A percentile compares a stretch with the other conserved stretches of the same genome.
These are phyloP conservation scores for Leptopilina drosophilae DNA, from an alignment of 2,888 invertebrate species.

Conservation along the genomic window DNA sequence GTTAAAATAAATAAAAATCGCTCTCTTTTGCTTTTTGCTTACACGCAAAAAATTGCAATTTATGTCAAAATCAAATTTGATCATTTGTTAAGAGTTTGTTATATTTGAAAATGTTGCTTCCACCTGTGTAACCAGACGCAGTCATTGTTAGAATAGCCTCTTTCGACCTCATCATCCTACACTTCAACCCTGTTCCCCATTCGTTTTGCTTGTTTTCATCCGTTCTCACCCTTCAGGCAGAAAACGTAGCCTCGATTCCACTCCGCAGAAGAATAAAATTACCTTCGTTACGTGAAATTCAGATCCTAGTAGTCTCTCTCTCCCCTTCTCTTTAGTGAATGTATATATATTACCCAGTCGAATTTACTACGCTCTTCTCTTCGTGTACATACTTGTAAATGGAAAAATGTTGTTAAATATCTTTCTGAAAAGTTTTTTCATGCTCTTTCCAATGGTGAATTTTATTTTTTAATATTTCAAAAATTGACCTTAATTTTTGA, in stretches of 20 bases:
- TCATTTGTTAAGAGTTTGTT: constrained; percentile 66
- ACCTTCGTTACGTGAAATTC: constrained; percentile 76
- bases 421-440: too few relatives aligned
- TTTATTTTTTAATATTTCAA: too few relatives aligned
- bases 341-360: constrained; percentile 52
- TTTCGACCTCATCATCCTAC: constrained; percentile 54
- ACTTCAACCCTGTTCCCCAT: constrained; percentile 52
- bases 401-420: too few relatives aligned
- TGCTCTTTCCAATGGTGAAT: too few relatives aligned
- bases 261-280: constrained; percentile 75
- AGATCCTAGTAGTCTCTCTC: constrained; percentile 61
- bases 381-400: too few relatives aligned
- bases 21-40: too few relatives aligned
- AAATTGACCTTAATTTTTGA: too few relatives aligned
- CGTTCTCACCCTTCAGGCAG: constrained; percentile 61
- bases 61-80: neutral
- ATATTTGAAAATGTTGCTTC: constrained; percentile 68
- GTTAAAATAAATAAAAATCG: too few relatives aligned
- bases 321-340: constrained; percentile 53
- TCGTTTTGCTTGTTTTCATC: constrained; percentile 48
- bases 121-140: constrained; percentile 70
- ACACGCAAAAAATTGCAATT: too few relatives aligned
- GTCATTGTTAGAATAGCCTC: constrained; percentile 51
- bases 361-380: too few relatives aligned
- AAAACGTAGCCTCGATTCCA: constrained; percentile 52